Conservation (phyloP, 1,140 invertebrate species). For the Lordiphosa stackelbergi region DNA sequence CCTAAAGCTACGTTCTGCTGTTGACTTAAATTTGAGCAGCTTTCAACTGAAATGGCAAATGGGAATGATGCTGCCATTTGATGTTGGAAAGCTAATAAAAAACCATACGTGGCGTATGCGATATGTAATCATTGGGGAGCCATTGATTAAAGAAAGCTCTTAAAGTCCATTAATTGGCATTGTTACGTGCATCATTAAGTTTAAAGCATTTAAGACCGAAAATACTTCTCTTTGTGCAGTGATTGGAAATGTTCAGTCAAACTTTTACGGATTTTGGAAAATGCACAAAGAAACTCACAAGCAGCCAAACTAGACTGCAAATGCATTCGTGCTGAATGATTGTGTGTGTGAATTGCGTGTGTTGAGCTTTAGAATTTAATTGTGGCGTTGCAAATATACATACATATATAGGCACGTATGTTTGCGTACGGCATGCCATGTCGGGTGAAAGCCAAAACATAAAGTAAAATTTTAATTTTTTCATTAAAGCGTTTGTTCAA, state of each 20-base stretch:
- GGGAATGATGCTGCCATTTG: too few relatives aligned
- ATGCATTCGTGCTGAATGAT: slow-evolving; percentile 40
- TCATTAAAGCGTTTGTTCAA: slow-evolving; percentile 23
- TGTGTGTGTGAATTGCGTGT: slow-evolving; percentile 38
- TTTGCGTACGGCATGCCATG: neutral
- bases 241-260: slow-evolving; percentile 28
- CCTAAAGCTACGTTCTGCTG: slow-evolving; percentile 1
- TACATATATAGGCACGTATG: too few relatives aligned
- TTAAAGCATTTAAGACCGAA: slow-evolving; percentile 2
- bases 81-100: slow-evolving; percentile 16
- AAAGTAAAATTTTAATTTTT: slow-evolving; percentile 13
- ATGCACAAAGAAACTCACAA: slow-evolving; percentile 57
- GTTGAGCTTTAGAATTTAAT: slow-evolving; percentile 63
- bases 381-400: slow-evolving; percentile 23
- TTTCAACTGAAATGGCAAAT: neutral
- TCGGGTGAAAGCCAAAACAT: slow-evolving; percentile 40
- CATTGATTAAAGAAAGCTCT: slow-evolving; percentile 16
- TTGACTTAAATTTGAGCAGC: slow-evolving; percentile 28
- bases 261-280: slow-evolving; percentile 22
- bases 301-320: slow-evolving; percentile 35
- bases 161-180: slow-evolving; percentile 42
- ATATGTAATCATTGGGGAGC: slow-evolving; percentile 28
- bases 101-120: slow-evolving; percentile 50
- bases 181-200: slow-evolving; percentile 1
- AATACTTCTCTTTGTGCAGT: slow-evolving; percentile 29